Base-by-base conservation (phyloP, 2,888 invertebrate species). In the Helicoverpa assulta region DNA sequence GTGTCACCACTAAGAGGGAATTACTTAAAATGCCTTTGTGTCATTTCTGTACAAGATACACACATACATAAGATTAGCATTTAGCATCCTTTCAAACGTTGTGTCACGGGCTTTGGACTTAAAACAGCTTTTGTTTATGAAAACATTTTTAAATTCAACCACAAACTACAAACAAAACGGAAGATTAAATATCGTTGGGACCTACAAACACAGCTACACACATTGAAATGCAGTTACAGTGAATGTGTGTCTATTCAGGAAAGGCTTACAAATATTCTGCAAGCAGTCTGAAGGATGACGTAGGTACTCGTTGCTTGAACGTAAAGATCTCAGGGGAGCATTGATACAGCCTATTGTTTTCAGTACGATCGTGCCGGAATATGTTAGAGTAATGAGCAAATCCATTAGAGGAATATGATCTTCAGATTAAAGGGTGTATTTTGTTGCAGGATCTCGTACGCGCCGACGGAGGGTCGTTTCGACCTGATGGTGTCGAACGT, bases 401-500 rank as follows among this genome's bases (percentile, higher is more conserved):
- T 50, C 59, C 60, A 71, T 76, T 70, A 76, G 19, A 60, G 19
- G n/a, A 21, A 26, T 29, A 26, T 60, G 47, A 21, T 26, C 50
- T 63, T 18, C n/a, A 12, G 53, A 64, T 61, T 70, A 26, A 62
- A 55, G 69, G 0, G 7, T n/a, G 56, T 14, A 54, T 67, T 84
- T 86, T 89, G 82, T 92, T 81, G 91, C 91, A 98, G 98, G 92
- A 96, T 98, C 86, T 97, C 97, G 88, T 98, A 97, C 92, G 97
- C 97, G 80, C 98, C 98, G 53, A 97, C 97, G 74, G 99, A 99
- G 71, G 96, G 97, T 70, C 96, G 97, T 51, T 99, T 99, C 96
- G 99, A 99, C 94, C 96, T 99, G 86, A 96, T 98, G 92, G 98
- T 99, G 87, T 97, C 97, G 79, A 98, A 98, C 91, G 98, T 99